Evolutionary conservation across 2,797 vertebrate species (phyloP).

Genomic region (Acanthornis magna): DNA sequence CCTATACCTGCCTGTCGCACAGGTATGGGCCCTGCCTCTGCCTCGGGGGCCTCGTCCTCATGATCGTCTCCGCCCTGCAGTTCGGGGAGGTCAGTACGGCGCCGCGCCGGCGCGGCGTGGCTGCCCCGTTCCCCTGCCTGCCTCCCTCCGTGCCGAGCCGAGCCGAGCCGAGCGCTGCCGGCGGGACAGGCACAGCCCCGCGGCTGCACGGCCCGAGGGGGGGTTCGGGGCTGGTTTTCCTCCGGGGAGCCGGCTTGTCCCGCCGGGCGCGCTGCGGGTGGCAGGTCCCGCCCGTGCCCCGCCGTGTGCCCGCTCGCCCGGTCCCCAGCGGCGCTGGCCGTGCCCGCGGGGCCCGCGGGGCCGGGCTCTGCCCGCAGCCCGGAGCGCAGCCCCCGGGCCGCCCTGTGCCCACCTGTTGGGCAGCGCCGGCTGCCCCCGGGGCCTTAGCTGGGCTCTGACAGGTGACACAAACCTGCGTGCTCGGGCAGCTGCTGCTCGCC

Average conservation of each 20-base stretch:
- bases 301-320: not conserved
- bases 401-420: not conserved
- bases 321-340: too few species aligned
- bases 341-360: not conserved
- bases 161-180: not conserved
- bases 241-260: not conserved
- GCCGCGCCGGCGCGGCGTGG: not conserved
- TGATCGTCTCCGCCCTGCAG: slow-evolving; percentile 95
- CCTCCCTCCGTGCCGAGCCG: not conserved
- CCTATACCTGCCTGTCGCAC: slow-evolving; percentile 97
- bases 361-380: not conserved
- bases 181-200: not conserved
- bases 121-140: not conserved
- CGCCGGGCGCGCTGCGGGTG: not conserved
- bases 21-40: slow-evolving; percentile 94
- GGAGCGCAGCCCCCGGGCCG: too few species aligned
- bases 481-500: not conserved
- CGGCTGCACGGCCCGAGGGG: not conserved
- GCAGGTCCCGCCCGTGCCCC: not conserved
- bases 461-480: not conserved
- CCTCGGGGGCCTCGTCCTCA: slow-evolving; percentile 93
- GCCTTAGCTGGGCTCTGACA: rapidly evolving
- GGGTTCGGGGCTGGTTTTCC: not conserved
- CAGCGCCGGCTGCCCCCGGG: not conserved
- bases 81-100: slow-evolving; percentile 90